A percentile compares a stretch with the other conserved stretches of the same genome.
phyloP scores from a whole-genome alignment of 2,797 vertebrate species.

The Eidolon dupreanum region DNA sequence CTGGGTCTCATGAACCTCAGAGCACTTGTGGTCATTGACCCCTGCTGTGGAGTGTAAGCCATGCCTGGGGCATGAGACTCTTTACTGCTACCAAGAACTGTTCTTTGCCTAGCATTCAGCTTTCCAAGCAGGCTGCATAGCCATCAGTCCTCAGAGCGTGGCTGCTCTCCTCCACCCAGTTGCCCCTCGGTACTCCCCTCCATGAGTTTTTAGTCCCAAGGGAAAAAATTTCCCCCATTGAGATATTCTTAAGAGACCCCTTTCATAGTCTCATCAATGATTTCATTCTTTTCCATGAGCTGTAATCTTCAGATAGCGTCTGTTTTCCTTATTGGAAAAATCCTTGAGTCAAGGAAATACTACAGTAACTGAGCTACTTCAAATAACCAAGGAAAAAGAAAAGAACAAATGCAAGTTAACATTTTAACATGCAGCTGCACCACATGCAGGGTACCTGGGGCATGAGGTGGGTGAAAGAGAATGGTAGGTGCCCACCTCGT shows the following conservation, averaged over 20 bases:
- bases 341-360: neutral
- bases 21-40: neutral
- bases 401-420: neutral
- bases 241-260: neutral
- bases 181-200: neutral
- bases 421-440: neutral
- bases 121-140: neutral
- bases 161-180: fast-evolving
- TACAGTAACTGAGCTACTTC: neutral
- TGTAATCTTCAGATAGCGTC: neutral
- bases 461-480: neutral
- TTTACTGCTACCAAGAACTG: neutral
- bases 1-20: neutral
- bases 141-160: neutral
- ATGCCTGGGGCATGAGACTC: neutral
- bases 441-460: neutral
- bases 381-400: neutral
- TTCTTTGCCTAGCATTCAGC: neutral
- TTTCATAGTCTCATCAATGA: neutral
- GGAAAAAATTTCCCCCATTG: neutral
- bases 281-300: neutral
- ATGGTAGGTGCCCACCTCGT: neutral
- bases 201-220: neutral
- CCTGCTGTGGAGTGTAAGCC: neutral
- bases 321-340: conserved; percentile 23